Conservation (phyloP, 1,140 invertebrate genomes). For the Pseudomyrmex cubaensis region DNA sequence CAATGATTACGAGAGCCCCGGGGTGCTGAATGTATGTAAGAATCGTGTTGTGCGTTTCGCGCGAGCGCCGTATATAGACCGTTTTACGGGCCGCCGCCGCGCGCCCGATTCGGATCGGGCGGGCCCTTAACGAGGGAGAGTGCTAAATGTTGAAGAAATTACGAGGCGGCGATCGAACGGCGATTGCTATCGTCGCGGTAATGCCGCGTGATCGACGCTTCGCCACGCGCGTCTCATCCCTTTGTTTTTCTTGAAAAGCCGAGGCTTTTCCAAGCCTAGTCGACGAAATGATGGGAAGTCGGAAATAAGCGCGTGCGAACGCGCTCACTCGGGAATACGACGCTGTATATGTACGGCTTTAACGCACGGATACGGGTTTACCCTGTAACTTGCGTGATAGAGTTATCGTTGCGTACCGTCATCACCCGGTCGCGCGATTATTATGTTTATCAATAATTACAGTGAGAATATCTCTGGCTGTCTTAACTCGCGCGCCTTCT, state of each 20-base stretch:
- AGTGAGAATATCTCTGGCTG: conserved; percentile 23
- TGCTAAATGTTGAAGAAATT: conserved; percentile 75
- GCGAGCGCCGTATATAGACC: conserved; percentile 67
- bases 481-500: conserved; percentile 10
- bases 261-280: conserved; percentile 7
- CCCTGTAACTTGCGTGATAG: conserved; percentile 53
- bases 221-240: conserved; percentile 62
- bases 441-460: conserved; percentile 54
- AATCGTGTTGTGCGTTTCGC: conserved; percentile 64
- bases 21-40: conserved; percentile 68
- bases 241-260: conserved; percentile 36
- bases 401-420: conserved; percentile 53
- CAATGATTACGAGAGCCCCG: conserved; percentile 72
- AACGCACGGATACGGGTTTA: conserved; percentile 36
- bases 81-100: conserved; percentile 59
- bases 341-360: conserved; percentile 21
- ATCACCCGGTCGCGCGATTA: conserved; percentile 35
- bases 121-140: conserved; percentile 55
- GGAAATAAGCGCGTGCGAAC: conserved; percentile 30
- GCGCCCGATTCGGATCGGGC: conserved; percentile 54
- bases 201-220: conserved; percentile 69
- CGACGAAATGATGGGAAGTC: conserved; percentile 44
- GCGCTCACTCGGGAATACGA: conserved; percentile 25
- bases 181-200: conserved; percentile 64
- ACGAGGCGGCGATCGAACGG: conserved; percentile 60